phyloP scores from a whole-genome alignment of 2,113 vertebrate species.

The Ailurus styani region DNA sequence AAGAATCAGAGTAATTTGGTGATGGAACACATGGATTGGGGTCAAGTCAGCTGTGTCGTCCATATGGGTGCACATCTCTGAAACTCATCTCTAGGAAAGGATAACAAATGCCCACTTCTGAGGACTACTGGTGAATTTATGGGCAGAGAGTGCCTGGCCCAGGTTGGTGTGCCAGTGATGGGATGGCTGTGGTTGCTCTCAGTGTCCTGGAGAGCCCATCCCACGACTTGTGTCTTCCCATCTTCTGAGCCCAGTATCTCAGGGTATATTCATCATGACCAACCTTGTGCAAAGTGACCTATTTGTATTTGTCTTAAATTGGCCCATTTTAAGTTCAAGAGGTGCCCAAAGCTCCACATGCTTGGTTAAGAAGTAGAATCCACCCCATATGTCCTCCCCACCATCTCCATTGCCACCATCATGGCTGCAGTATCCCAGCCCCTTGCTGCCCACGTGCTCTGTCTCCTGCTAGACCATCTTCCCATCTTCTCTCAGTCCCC shows the following conservation, averaged over 20 bases:
- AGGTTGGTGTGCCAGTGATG: rapidly evolving
- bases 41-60: not conserved
- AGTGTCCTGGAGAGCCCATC: not conserved
- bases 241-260: not conserved
- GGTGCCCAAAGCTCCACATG: not conserved
- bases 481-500: not conserved
- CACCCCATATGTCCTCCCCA: rapidly evolving
- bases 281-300: not conserved
- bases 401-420: rapidly evolving
- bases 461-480: not conserved
- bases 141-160: rapidly evolving
- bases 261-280: not conserved
- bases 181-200: rapidly evolving
- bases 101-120: not conserved
- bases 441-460: not conserved
- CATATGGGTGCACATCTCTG: not conserved
- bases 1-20: not conserved
- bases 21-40: not conserved
- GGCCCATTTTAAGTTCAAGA: not conserved
- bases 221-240: not conserved
- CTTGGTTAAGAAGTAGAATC: not conserved
- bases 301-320: not conserved
- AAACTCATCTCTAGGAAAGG: not conserved
- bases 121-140: rapidly evolving
- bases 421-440: not conserved